Evolutionary conservation across 1,140 invertebrate genomes (phyloP).

Genomic region (Macrostomum lignano): DNA sequence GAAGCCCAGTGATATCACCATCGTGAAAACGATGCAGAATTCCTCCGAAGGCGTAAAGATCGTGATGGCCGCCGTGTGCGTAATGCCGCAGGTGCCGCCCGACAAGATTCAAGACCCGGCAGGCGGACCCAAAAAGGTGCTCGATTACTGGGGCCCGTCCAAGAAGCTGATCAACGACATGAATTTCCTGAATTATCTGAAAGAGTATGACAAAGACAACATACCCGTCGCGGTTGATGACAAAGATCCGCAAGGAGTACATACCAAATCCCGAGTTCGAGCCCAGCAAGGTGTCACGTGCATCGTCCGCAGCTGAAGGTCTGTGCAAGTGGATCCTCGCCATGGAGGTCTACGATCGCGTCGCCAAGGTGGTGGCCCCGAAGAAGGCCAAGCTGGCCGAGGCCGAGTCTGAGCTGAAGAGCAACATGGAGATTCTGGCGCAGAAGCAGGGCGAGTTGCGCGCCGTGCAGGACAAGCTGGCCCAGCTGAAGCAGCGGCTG

Average conservation of each 20-base stretch:
- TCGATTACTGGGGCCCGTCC: constrained; percentile 69
- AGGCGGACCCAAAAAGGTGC: constrained; percentile 39
- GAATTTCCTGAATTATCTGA: constrained; percentile 47
- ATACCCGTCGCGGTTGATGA: constrained; percentile 37
- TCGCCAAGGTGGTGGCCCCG: constrained; percentile 39
- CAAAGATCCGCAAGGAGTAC: constrained; percentile 52
- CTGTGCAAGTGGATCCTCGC: constrained; percentile 71
- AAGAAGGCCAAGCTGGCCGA: constrained; percentile 31
- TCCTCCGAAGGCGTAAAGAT: constrained; percentile 25
- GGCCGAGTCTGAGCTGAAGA: constrained; percentile 50
- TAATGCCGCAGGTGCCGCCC: constrained; percentile 26
- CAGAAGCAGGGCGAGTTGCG: constrained; percentile 31
- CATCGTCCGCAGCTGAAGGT: constrained; percentile 42
- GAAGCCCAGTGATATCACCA: constrained; percentile 26
- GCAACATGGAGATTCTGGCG: constrained; percentile 39
- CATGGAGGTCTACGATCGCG: constrained; percentile 65
- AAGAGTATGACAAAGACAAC: constrained; percentile 51
- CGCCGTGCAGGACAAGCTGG: constrained; percentile 46
- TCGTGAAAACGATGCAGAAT: constrained; percentile 29
- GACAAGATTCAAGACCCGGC: constrained; percentile 30
- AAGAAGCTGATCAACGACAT: constrained; percentile 56
- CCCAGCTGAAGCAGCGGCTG: constrained; percentile 30
- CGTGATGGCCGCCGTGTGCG: constrained; percentile 27
- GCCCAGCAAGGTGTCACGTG: constrained; percentile 55
- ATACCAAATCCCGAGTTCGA: constrained; percentile 55